These are phyloP conservation scores for Acronicta alni DNA, from an alignment of 2,888 invertebrate genomes.

Conservation along the genomic window DNA sequence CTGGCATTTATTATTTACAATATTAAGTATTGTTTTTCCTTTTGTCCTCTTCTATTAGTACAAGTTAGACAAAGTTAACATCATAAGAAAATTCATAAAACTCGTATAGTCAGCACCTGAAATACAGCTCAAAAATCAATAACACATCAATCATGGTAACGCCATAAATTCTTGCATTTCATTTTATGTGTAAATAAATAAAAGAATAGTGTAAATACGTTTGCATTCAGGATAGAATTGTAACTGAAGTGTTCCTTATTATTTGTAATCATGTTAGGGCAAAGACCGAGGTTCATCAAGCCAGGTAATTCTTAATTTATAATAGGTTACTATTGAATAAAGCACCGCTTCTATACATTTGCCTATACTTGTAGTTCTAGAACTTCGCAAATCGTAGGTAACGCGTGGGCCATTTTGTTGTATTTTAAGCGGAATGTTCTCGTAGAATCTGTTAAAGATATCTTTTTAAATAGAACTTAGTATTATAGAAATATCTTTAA, in stretches of 20 bases:
- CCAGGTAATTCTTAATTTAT: conserved; percentile 68
- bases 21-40: background rate
- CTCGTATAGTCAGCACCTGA: background rate
- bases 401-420: no score
- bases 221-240: background rate
- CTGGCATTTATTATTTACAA: background rate
- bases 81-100: background rate
- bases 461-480: no score
- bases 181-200: conserved; percentile 30
- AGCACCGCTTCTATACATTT: background rate
- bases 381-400: no score
- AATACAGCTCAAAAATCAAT: conserved; percentile 25
- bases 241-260: conserved; percentile 5
- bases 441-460: no score
- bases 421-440: no score
- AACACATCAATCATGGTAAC: conserved; percentile 4
- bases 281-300: conserved; percentile 76
- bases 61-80: background rate
- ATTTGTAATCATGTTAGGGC: conserved; percentile 62
- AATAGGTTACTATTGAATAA: conserved; percentile 14
- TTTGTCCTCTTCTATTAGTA: background rate
- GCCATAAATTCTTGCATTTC: background rate
- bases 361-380: background rate
- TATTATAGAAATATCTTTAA: no score
- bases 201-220: conserved; percentile 16